Base-by-base conservation (phyloP, 1,140 invertebrate genomes). In the Aradophagus sp. region DNA sequence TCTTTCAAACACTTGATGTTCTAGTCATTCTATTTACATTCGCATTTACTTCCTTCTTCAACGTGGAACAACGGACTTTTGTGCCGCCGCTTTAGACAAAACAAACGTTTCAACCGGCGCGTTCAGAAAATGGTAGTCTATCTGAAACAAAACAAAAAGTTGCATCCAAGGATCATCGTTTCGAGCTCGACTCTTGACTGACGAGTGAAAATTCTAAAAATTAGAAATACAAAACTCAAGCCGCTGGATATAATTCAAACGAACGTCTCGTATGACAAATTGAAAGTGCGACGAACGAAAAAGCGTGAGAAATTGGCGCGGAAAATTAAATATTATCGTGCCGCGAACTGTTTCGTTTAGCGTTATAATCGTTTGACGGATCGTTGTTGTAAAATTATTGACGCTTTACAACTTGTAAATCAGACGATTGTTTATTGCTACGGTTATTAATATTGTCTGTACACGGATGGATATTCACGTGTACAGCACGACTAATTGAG, bases 401-500 rank as follows among this genome's bases (percentile, higher is more conserved):
- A 56, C 50, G 36, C 2, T 50, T 50, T 61, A 69, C 66, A 56
- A 36, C 35, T 56, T 62, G 66, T 70, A 59, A 70, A 63, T 26
- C 27, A 8, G 10, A 35, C 11, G 32, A 69, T 69, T 69, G 66
- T 76, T 78, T 68, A 75, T 74, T 58, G 59, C 61, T 59, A 45
- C 56, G 13, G 53, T 75, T 77, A 77, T 78, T 77, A 77, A 80
- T 77, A 75, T 65, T 62, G 62, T 47, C 56, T 45, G 59, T 66
- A 48, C 69, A 56, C 65, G 66, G 76, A 42, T 44, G 32, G 70
- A 77, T 75, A 79, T 80, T 76, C 36, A 53, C 69, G 58, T 70
- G 68, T 76, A 75, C 73, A 74, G 77, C 74, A 39, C 68, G 53
- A 76, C 72, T 80, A 80, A 80, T 80, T 80, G 77, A 80, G 77